Percentiles rank a stretch among this genome's conserved stretches.
phyloP scores from a whole-genome alignment of 2,797 vertebrate species.

The Phoeniculus purpureus region DNA sequence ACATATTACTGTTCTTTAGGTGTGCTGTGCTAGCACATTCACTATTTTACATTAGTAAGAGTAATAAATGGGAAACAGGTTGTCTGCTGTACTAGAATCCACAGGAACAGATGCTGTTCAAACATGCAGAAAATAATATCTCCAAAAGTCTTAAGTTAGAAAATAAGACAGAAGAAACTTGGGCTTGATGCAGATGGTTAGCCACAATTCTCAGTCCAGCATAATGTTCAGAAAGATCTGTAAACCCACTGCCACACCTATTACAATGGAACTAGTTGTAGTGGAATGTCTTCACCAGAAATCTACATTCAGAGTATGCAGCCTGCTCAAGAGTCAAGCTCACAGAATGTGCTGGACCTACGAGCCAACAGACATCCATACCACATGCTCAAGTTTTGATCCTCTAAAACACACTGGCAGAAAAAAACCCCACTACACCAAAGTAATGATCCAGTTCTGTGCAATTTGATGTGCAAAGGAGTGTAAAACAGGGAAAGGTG shows the following conservation, averaged over 20 bases:
- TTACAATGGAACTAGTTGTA: background rate
- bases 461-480: background rate
- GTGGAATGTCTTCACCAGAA: background rate
- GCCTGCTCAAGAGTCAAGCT: background rate
- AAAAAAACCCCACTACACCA: background rate
- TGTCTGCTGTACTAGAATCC: background rate
- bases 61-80: background rate
- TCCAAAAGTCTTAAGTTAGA: background rate
- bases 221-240: background rate
- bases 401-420: background rate
- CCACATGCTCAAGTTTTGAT: background rate
- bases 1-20: background rate
- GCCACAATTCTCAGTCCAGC: background rate
- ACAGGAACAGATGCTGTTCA: background rate
- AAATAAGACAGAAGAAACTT: background rate
- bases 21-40: background rate
- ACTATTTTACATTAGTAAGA: background rate
- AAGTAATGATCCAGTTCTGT: background rate
- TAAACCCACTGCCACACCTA: background rate
- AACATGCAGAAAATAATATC: background rate
- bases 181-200: background rate
- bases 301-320: background rate
- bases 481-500: background rate
- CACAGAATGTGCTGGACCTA: background rate
- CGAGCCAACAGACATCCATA: background rate